These are phyloP conservation scores for Hemiscyllium ocellatum DNA, from an alignment of 2,113 vertebrate species.

Conservation along the genomic window DNA sequence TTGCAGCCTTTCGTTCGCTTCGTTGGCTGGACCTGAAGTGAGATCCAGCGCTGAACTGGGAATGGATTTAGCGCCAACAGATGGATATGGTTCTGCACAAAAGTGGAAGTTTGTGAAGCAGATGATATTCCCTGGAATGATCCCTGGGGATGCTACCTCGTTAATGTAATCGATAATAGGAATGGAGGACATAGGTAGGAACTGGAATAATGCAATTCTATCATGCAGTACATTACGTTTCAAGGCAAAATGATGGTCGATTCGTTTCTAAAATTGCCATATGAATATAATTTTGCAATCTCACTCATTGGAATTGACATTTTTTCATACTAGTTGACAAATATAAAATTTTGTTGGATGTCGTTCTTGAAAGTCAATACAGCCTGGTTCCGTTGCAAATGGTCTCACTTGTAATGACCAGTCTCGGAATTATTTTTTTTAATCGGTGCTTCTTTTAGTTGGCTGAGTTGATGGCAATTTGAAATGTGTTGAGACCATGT, in stretches of 20 bases:
- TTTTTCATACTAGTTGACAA: neutral
- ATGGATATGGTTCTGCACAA: neutral
- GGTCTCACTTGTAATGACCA: neutral
- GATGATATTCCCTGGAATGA: neutral
- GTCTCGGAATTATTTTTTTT: neutral
- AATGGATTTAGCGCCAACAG: neutral
- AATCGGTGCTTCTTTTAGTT: no score
- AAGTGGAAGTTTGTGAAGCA: neutral
- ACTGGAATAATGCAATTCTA: neutral
- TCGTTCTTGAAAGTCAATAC: neutral
- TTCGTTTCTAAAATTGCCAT: neutral
- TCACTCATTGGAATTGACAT: neutral
- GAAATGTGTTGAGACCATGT: neutral
- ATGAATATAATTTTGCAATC: neutral
- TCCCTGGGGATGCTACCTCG: neutral
- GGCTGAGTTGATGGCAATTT: neutral
- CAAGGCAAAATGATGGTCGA: neutral
- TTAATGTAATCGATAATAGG: neutral
- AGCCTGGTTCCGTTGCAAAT: neutral
- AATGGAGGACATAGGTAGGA: neutral
- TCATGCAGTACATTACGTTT: neutral
- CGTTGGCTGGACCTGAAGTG: neutral
- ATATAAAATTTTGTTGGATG: neutral
- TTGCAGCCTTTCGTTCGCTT: neutral
- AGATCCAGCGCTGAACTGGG: neutral